Evolutionary conservation across 2,797 vertebrate species (phyloP).

Genomic region (Malurus leucopterus): DNA sequence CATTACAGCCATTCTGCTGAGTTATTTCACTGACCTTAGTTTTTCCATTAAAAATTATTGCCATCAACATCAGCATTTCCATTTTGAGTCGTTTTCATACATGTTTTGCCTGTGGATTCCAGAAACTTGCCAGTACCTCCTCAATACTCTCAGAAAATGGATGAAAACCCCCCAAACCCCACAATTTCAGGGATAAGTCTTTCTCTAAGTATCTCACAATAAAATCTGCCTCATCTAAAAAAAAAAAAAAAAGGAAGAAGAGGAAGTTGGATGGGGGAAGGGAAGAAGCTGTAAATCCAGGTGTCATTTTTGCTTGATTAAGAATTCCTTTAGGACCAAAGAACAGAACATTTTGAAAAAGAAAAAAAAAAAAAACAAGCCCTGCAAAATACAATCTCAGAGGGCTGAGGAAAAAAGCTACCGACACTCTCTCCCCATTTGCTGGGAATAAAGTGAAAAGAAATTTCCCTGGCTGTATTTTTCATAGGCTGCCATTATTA

Average conservation of each 20-base stretch:
- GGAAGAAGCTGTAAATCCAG: background rate
- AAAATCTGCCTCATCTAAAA: background rate
- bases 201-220: background rate
- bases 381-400: conserved; percentile 23
- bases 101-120: background rate
- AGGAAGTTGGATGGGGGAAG: background rate
- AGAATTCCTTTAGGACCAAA: conserved; percentile 29
- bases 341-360: background rate
- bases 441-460: conserved; percentile 27
- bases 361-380: background rate
- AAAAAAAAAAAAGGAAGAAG: background rate
- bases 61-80: background rate
- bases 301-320: conserved; percentile 22
- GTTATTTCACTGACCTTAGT: conserved; percentile 7
- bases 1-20: background rate
- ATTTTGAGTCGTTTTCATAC: background rate
- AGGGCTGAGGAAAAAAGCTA: background rate
- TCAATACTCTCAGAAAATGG: background rate
- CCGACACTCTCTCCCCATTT: background rate
- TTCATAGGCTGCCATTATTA: conserved; percentile 51
- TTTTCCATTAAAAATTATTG: background rate
- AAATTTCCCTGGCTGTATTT: conserved; percentile 42
- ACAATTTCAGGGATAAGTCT: background rate
- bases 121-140: background rate
- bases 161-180: background rate